Percentiles rank a stretch among this genome's conserved stretches.
Evolutionary conservation across 2,797 vertebrate genomes (phyloP).

Genomic region (Otolemur crassicaudatus): DNA sequence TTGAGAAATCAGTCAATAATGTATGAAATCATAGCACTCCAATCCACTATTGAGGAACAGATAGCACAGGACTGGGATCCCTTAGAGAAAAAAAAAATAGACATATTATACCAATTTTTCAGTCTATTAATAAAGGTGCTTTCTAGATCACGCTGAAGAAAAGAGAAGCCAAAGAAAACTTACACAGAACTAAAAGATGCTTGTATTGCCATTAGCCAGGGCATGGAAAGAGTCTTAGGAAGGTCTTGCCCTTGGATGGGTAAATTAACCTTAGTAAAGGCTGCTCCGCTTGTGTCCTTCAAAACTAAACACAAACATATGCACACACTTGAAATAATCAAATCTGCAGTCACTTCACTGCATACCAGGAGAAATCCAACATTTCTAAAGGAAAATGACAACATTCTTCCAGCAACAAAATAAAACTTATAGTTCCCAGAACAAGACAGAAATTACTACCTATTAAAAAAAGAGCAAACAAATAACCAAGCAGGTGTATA

Average conservation of each 20-base stretch:
- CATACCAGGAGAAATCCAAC: background rate
- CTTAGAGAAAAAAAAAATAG: background rate
- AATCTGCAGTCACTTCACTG: background rate
- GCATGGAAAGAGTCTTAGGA: background rate
- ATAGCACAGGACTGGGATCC: background rate
- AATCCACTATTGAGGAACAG: background rate
- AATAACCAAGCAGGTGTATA: background rate
- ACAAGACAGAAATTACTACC: background rate
- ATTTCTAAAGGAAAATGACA: background rate
- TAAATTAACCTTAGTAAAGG: background rate
- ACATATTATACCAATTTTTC: background rate
- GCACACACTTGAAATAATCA: background rate
- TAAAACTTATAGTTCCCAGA: background rate
- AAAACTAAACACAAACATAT: background rate
- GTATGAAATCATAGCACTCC: background rate
- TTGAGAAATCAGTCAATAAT: background rate
- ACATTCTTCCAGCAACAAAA: background rate
- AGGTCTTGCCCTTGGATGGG: background rate
- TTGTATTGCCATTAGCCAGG: background rate
- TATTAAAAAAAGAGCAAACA: background rate
- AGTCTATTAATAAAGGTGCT: background rate
- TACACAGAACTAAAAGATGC: background rate
- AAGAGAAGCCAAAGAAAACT: background rate
- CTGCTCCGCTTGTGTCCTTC: background rate
- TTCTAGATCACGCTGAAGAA: background rate